Percentiles rank a stretch among this genome's conserved stretches.
Conservation (phyloP, 2,888 invertebrate genomes). For the Cyrtodaria siliqua region DNA sequence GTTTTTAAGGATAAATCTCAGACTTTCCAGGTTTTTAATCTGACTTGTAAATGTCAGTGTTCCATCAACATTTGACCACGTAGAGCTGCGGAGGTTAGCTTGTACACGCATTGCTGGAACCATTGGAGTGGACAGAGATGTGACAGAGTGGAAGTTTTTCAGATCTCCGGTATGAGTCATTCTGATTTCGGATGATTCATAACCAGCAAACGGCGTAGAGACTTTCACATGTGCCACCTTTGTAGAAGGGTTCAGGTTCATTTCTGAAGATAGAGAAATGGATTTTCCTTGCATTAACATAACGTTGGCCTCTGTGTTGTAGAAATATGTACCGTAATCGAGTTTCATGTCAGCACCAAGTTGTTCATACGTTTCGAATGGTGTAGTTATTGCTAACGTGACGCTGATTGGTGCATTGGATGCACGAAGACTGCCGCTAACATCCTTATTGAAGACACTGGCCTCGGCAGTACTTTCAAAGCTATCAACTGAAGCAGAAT, state of each 20-base stretch:
- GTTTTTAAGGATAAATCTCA: slow-evolving; percentile 38
- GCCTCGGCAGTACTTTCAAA: slow-evolving; percentile 51
- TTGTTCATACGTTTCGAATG: slow-evolving; percentile 38
- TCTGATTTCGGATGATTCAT: slow-evolving; percentile 25
- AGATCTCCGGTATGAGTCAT: slow-evolving; percentile 31
- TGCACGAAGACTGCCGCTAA: slow-evolving; percentile 38
- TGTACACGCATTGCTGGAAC: slow-evolving; percentile 22
- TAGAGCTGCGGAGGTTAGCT: slow-evolving; percentile 21
- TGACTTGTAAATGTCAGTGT: slow-evolving; percentile 41
- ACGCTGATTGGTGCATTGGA: slow-evolving; percentile 29
- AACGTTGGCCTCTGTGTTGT: slow-evolving; percentile 33
- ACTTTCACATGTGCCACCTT: slow-evolving; percentile 14
- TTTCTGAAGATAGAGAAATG: slow-evolving; percentile 26
- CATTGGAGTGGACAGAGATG: slow-evolving; percentile 21
- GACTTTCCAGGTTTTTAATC: slow-evolving; percentile 45
- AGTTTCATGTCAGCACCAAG: slow-evolving; percentile 42
- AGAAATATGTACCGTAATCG: slow-evolving; percentile 11
- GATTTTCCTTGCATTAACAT: slow-evolving; percentile 46
- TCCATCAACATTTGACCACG: slow-evolving; percentile 21
- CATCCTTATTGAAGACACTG: slow-evolving; percentile 37
- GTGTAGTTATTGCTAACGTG: slow-evolving; percentile 28
- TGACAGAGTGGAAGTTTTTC: slow-evolving; percentile 34
- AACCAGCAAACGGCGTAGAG: slow-evolving; percentile 43
- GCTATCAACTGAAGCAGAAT: slow-evolving; percentile 49
- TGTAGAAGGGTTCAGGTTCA: slow-evolving; percentile 24